Evolutionary conservation across 2,113 vertebrate genomes (phyloP), one percentile per base, ranked within the genome.

Genomic region (Protobothrops mucrosquamatus): DNA sequence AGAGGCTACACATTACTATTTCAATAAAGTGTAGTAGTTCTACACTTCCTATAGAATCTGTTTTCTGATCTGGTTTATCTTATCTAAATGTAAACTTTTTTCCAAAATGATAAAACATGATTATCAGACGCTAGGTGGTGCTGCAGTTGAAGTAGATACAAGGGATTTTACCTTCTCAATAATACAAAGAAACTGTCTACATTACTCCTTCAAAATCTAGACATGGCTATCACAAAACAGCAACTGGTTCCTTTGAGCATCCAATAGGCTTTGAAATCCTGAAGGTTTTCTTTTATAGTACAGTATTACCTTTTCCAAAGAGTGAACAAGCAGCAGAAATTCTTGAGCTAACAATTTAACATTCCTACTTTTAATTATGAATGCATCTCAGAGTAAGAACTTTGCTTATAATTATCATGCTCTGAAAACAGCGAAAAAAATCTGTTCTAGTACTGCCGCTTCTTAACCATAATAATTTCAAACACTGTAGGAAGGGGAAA

Each of bases 121-220:
- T 18, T 52, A 18, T 64, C 61, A 85, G 34, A 90, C 92, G 54
- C 92, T 64, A 93, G 92, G 48, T 93, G 92, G 92, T 87, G 89
- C 92, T 93, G 57, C 89, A 93, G 92, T 54, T 93, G 92, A 92
- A 92, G 89, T 23, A 11, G 56, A 86, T 87, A 10, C 22, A 86
- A 61, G 55, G 74, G 29, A 34, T 51, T 81, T 88, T 52, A 61
- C 12, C 88, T 89, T 24, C 12, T 89, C 20, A 74, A 81, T 43
- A 46, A 92, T 54, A 52, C 54, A 88, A 88, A 69, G 46, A n/a
- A n/a, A n/a, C 48, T 43, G 12, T 20, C 51, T 43, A 26, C 48
- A 85, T 18, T 20, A 12, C 22, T 57, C 88, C 22, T 18, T 39
- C 61, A 86, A 61, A 86, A 86, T 24, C 48, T 23, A 39, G 18